A percentile compares a stretch with the other conserved stretches of the same genome.
phyloP scores from a whole-genome alignment of 2,888 invertebrate genomes.

The Epiblema foenella region DNA sequence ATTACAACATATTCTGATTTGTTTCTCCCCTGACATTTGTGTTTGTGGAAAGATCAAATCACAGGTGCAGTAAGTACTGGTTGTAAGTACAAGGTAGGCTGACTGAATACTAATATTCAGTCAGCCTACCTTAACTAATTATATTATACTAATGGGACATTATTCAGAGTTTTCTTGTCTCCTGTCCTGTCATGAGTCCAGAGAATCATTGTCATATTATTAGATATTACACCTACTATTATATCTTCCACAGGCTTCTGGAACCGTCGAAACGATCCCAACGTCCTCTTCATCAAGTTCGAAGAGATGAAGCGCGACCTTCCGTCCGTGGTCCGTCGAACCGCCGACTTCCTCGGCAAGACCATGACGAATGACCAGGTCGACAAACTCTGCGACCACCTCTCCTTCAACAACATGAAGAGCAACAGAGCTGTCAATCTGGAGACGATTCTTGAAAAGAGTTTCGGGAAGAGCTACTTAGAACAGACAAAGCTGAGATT shows the following conservation, averaged over 20 bases:
- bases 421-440: slow-evolving; percentile 91
- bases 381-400: slow-evolving; percentile 87
- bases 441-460: slow-evolving; percentile 85
- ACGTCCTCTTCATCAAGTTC: slow-evolving; percentile 91
- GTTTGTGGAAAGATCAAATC: too few relatives aligned
- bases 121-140: too few relatives aligned
- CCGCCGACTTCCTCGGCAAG: slow-evolving; percentile 90
- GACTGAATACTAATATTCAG: too few relatives aligned
- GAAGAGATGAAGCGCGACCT: slow-evolving; percentile 93
- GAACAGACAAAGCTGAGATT: slow-evolving; percentile 85
- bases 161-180: too few relatives aligned
- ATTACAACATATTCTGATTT: too few relatives aligned
- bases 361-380: slow-evolving; percentile 87
- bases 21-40: too few relatives aligned
- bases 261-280: slow-evolving; percentile 88
- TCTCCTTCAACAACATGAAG: slow-evolving; percentile 93
- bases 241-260: slow-evolving; percentile 84
- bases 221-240: neutral
- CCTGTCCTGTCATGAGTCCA: too few relatives aligned
- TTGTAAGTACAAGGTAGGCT: too few relatives aligned
- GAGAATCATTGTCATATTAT: neutral
- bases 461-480: slow-evolving; percentile 75
- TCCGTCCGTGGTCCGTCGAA: slow-evolving; percentile 86
- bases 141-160: too few relatives aligned
- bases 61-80: too few relatives aligned